A percentile compares a stretch with the other conserved stretches of the same genome.
Evolutionary conservation across 2,797 vertebrate species (phyloP).

Genomic region (Amblyopsis hoosieri): DNA sequence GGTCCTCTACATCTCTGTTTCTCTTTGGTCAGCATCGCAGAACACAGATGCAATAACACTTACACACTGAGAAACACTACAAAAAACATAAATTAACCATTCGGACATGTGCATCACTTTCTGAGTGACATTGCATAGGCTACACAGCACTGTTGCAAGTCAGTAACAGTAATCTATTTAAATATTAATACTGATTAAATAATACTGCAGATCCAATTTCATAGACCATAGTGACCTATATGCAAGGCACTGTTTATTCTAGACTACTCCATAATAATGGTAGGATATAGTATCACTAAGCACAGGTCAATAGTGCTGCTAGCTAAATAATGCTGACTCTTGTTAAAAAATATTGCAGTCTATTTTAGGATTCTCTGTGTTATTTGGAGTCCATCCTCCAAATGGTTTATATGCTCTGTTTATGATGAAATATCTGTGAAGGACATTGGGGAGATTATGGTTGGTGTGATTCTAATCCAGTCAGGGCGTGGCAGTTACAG

Average conservation of each 20-base stretch:
- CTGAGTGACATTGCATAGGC: conserved; percentile 8
- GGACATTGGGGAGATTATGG: neutral
- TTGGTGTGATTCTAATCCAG: conserved; percentile 5
- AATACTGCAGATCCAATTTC: conserved; percentile 52
- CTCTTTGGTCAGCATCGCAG: conserved; percentile 48
- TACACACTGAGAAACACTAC: conserved; percentile 18
- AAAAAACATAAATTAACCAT: conserved; percentile 28
- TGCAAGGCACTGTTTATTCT: neutral
- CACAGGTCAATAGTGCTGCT: conserved; percentile 10
- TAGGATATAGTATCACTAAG: conserved; percentile 28
- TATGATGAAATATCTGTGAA: conserved; percentile 7
- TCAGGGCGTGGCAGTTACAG: conserved; percentile 47
- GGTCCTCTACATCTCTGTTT: conserved; percentile 58
- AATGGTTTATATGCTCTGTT: too few species aligned
- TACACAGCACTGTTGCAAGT: conserved; percentile 16
- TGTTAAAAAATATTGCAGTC: neutral
- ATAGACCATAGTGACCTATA: conserved; percentile 32
- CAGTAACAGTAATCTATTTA: conserved; percentile 19
- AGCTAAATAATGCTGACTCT: conserved; percentile 9
- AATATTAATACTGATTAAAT: conserved; percentile 42
- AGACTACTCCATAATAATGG: neutral
- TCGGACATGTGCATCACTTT: neutral
- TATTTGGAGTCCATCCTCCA: too few species aligned
- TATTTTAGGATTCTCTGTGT: too few species aligned
- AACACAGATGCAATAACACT: conserved; percentile 5